A percentile compares a stretch with the other conserved stretches of the same genome.
Evolutionary conservation across 2,888 invertebrate species (phyloP).

Genomic region (Papilio gigon): DNA sequence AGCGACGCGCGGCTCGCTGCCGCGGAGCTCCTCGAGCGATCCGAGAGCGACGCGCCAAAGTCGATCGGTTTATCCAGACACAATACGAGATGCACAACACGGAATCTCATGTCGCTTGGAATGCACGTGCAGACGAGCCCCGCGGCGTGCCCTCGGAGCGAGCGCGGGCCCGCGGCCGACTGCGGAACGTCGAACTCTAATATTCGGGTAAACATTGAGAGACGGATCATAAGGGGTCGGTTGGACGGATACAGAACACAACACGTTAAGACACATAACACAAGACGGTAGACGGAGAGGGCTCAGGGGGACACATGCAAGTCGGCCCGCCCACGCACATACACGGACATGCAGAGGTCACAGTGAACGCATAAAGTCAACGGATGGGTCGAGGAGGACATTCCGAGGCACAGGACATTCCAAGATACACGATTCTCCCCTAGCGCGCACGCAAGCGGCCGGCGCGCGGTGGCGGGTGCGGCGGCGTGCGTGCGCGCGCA

Average conservation of each 20-base stretch:
- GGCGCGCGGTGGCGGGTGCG: constrained; percentile 48
- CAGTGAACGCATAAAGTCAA: constrained; percentile 74
- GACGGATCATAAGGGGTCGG: constrained; percentile 63
- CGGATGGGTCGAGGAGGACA: constrained; percentile 81
- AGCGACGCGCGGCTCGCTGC: constrained; percentile 45
- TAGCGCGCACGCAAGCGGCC: constrained; percentile 71
- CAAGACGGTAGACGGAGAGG: constrained; percentile 71
- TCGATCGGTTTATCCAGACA: constrained; percentile 54
- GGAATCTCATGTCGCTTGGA: constrained; percentile 83
- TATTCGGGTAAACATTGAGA: constrained; percentile 68
- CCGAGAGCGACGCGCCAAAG: constrained; percentile 55
- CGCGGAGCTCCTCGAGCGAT: constrained; percentile 49
- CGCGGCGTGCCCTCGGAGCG: constrained; percentile 64
- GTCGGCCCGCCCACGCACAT: constrained; percentile 69
- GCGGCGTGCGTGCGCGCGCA: constrained; percentile 71
- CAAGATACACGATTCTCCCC: constrained; percentile 84
- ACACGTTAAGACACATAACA: constrained; percentile 81
- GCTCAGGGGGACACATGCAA: constrained; percentile 71
- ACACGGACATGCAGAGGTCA: constrained; percentile 77
- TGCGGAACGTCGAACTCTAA: constrained; percentile 64
- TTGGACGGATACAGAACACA: constrained; percentile 76
- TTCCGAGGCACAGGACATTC: constrained; percentile 84
- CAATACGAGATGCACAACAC: constrained; percentile 65
- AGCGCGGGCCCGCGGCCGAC: constrained; percentile 58
- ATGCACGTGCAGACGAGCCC: constrained; percentile 77